phyloP scores from a whole-genome alignment of 2,797 vertebrate genomes.

The Protonibea diacanthus region DNA sequence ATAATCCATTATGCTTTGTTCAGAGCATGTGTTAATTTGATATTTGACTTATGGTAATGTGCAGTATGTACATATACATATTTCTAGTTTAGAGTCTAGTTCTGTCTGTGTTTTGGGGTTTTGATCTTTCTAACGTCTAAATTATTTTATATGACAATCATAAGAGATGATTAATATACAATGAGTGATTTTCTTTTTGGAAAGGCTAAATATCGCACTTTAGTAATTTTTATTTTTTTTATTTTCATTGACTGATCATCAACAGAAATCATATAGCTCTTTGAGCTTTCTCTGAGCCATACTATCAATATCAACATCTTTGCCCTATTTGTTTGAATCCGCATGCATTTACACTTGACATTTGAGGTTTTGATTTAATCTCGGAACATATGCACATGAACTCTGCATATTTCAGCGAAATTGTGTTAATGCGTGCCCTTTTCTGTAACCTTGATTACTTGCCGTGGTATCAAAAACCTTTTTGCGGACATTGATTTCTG shows the following conservation, averaged over 20 bases:
- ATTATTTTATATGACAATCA: not conserved
- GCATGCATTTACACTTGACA: constrained; percentile 82
- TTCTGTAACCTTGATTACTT: constrained; percentile 83
- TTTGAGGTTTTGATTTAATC: constrained; percentile 83
- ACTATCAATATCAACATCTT: constrained; percentile 58
- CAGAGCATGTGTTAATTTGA: constrained; percentile 39
- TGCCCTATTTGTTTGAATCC: constrained; percentile 69
- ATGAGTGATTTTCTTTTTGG: constrained; percentile 10
- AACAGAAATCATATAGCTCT: constrained; percentile 35
- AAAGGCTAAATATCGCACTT: constrained; percentile 22
- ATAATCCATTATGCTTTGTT: constrained; percentile 44
- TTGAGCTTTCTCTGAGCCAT: constrained; percentile 37
- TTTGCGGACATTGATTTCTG: constrained; percentile 85
- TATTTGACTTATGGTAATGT: constrained; percentile 3
- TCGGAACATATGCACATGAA: constrained; percentile 79
- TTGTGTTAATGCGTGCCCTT: constrained; percentile 81
- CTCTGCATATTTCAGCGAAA: constrained; percentile 80
- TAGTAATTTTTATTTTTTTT: constrained; percentile 16
- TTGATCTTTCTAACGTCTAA: not conserved
- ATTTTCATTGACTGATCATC: constrained; percentile 49
- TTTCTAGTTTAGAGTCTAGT: not conserved
- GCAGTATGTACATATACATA: not conserved
- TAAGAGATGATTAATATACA: constrained; percentile 18
- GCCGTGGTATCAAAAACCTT: constrained; percentile 76
- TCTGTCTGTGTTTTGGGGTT: not conserved